Base-by-base conservation (phyloP, 2,888 invertebrate species). In the Atethmia centrago region DNA sequence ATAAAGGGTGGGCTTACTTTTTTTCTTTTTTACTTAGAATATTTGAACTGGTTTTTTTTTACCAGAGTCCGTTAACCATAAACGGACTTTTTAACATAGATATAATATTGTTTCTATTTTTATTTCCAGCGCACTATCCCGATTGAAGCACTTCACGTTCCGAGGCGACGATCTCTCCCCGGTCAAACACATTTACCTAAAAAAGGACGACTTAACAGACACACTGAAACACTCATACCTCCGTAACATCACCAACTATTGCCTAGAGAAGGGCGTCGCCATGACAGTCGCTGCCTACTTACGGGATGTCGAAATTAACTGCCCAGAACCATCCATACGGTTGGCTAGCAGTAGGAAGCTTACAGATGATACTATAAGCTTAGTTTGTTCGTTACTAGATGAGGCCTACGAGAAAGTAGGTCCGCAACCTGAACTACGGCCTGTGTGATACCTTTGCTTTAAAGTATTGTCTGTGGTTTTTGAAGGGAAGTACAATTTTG, bases 241-340 rank as follows among this genome's bases (percentile, higher is more conserved):
- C 3, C 95, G 96, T 7, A 94, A 97, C 85, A 97, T 98, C 59
- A 97, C 97, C 21, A 96, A 97, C 42, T 97, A 97, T 96, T 98
- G 98, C 83, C 95, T 97, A 77, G 95, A 97, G 40, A 96, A 96
- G 73, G 97, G 97, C 40, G 94, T 98, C 16, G 98, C 98, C 2
- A 89, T 98, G 58, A 96, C 98, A 1, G 95, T 97, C 3, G 97
- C 98, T 0, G 96, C 97, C 7, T 98, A 98, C 90, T 93, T 99
- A 49, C 95, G 97, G 49, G 96, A 97, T 21, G 95, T 96, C 0
- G 98, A 99, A 89, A 94, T 95, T 14, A 94, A 97, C 63, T 95
- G 97, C 47, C 97, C 97, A 0, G 97, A 97, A 80, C 98, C 98
- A 1, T 98, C 98, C 77, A 97, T 99, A 62, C 96, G 98, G 62